A percentile compares a stretch with the other conserved stretches of the same genome.
Conservation (phyloP, 2,888 invertebrate genomes). For the Ormyrus pomaceus region DNA sequence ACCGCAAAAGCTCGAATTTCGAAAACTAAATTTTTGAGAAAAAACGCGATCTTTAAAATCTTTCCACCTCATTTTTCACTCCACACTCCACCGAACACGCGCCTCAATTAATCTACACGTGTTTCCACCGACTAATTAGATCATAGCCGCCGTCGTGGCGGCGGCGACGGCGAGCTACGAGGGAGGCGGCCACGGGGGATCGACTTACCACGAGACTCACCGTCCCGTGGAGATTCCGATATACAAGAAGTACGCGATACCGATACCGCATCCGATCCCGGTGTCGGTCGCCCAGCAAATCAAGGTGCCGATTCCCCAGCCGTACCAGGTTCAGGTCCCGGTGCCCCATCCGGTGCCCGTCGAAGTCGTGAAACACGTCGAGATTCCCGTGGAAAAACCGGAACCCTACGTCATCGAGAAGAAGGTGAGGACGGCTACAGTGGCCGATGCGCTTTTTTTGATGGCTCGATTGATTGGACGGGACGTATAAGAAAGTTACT, state of each 20-base stretch:
- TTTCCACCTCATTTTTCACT: no score
- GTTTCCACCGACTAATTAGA: constrained; percentile 55
- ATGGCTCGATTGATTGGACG: no score
- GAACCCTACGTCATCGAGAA: constrained; percentile 80
- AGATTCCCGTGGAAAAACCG: constrained; percentile 79
- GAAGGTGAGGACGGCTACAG: constrained; percentile 70
- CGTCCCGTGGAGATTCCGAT: constrained; percentile 71
- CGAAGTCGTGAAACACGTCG: constrained; percentile 78
- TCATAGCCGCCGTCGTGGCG: constrained; percentile 63
- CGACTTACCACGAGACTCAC: constrained; percentile 71
- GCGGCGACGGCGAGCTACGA: constrained; percentile 65
- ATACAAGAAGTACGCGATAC: constrained; percentile 76
- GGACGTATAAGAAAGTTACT: no score
- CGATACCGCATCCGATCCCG: constrained; percentile 79
- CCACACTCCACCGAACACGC: no score
- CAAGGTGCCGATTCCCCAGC: constrained; percentile 79
- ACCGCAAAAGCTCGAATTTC: no score
- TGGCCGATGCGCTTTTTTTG: background rate
- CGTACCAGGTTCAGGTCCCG: constrained; percentile 78
- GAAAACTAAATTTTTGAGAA: no score
- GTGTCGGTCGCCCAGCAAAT: constrained; percentile 79
- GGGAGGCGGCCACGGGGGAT: constrained; percentile 55
- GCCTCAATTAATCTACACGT: no score
- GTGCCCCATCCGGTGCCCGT: constrained; percentile 73
- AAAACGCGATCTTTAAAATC: no score